phyloP scores from a whole-genome alignment of 2,797 vertebrate species.

The Sebastes variabilis region DNA sequence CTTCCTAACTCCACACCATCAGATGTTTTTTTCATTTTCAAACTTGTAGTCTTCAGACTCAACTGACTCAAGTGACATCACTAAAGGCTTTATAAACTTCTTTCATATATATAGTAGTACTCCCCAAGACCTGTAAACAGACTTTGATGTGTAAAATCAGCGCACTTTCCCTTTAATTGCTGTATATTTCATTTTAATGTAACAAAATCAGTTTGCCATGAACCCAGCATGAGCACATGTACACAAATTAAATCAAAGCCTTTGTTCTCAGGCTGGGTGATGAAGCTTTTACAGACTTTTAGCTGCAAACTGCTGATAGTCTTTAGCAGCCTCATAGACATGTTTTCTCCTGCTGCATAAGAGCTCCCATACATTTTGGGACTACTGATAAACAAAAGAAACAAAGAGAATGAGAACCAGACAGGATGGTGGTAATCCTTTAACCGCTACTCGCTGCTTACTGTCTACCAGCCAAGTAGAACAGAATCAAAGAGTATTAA shows the following conservation, averaged over 20 bases:
- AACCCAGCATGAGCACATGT: neutral
- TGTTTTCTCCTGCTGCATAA: slow-evolving; percentile 5
- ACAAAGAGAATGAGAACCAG: slow-evolving; percentile 50
- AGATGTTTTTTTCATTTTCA: neutral
- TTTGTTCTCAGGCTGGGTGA: slow-evolving; percentile 15
- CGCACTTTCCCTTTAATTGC: neutral
- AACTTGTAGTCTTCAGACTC: neutral
- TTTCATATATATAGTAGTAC: neutral
- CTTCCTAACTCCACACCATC: neutral
- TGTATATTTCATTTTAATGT: neutral
- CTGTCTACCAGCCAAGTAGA: slow-evolving; percentile 49
- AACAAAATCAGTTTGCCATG: slow-evolving; percentile 16
- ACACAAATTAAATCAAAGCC: slow-evolving; percentile 6
- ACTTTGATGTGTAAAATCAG: neutral
- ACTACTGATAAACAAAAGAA: slow-evolving; percentile 37
- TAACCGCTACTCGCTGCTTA: slow-evolving; percentile 34
- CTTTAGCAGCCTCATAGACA: neutral
- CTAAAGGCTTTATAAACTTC: neutral
- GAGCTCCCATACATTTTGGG: slow-evolving; percentile 12
- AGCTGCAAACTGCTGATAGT: slow-evolving; percentile 11
- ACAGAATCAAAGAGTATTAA: slow-evolving; percentile 51
- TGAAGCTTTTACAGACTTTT: slow-evolving; percentile 7
- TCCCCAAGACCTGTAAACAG: neutral
- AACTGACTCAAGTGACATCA: neutral
- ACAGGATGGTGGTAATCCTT: slow-evolving; percentile 40